These are phyloP conservation scores for Eleginops maclovinus DNA, from an alignment of 2,113 vertebrate genomes.

Conservation along the genomic window DNA sequence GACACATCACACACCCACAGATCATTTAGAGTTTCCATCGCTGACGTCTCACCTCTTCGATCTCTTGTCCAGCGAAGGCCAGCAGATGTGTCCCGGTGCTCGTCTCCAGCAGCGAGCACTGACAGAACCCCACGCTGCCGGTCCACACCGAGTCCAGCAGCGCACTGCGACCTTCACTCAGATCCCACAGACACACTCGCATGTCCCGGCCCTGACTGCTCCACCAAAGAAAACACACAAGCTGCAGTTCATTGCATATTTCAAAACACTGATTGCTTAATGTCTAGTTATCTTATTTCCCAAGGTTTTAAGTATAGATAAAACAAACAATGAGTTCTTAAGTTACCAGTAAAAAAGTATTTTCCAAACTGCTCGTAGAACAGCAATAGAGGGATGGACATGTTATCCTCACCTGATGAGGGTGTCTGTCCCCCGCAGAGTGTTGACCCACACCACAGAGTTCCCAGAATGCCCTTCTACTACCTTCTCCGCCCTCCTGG, in stretches of 20 bases:
- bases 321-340: neutral
- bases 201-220: conserved; percentile 94
- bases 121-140: conserved; percentile 92
- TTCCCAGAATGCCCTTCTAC: conserved; percentile 88
- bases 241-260: neutral
- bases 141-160: conserved; percentile 84
- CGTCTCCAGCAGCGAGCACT: conserved; percentile 83
- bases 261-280: too few species aligned
- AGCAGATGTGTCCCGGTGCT: conserved; percentile 80
- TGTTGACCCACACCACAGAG: conserved; percentile 88
- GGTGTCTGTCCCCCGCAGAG: conserved; percentile 69
- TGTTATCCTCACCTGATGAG: conserved; percentile 88
- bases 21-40: neutral
- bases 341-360: neutral
- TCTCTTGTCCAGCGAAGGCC: conserved; percentile 86
- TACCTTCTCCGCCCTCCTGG: conserved; percentile 79
- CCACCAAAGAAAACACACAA: neutral
- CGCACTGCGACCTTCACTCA: conserved; percentile 86
- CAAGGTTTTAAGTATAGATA: too few species aligned
- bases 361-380: neutral
- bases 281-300: too few species aligned
- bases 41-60: conserved; percentile 87
- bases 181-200: conserved; percentile 90
- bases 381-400: neutral
- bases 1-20: neutral